Conservation (phyloP, 2,888 invertebrate genomes). For the Eupsilia transversa region DNA sequence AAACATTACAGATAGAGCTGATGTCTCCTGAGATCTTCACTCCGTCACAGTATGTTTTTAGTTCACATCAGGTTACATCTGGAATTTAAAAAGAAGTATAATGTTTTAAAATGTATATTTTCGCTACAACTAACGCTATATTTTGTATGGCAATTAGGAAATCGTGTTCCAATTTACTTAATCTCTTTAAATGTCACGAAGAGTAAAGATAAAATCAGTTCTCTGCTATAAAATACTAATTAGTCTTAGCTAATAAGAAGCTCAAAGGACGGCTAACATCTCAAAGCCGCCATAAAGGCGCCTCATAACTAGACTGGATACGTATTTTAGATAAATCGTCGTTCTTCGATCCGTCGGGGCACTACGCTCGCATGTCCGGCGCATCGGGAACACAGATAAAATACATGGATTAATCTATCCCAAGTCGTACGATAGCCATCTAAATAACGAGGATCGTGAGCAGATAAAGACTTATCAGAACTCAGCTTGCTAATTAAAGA, state of each 20-base stretch:
- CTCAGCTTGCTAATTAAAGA: conserved; percentile 68
- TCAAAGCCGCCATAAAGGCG: conserved; percentile 47
- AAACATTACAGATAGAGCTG: not conserved
- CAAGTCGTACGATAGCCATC: conserved; percentile 65
- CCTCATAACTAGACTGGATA: conserved; percentile 38
- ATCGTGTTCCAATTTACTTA: conserved; percentile 16
- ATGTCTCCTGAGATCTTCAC: not conserved
- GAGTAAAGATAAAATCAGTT: conserved; percentile 35
- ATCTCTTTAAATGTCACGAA: conserved; percentile 30
- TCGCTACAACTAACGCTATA: not conserved
- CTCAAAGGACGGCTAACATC: conserved; percentile 28
- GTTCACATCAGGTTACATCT: not conserved
- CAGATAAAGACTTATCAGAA: conserved; percentile 71
- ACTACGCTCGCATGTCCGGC: conserved; percentile 44
- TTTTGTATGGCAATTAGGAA: conserved; percentile 12
- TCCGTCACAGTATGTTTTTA: not conserved
- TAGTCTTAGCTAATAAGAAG: conserved; percentile 41
- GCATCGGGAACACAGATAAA: conserved; percentile 52
- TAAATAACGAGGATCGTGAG: conserved; percentile 69
- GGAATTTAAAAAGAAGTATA: not conserved
- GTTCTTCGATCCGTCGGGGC: conserved; percentile 26
- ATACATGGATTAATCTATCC: conserved; percentile 68
- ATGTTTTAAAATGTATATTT: not conserved
- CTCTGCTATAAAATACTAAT: conserved; percentile 43
- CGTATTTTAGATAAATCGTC: conserved; percentile 47